Base-by-base conservation (phyloP, 2,888 invertebrate species). In the Teleogryllus oceanicus region DNA sequence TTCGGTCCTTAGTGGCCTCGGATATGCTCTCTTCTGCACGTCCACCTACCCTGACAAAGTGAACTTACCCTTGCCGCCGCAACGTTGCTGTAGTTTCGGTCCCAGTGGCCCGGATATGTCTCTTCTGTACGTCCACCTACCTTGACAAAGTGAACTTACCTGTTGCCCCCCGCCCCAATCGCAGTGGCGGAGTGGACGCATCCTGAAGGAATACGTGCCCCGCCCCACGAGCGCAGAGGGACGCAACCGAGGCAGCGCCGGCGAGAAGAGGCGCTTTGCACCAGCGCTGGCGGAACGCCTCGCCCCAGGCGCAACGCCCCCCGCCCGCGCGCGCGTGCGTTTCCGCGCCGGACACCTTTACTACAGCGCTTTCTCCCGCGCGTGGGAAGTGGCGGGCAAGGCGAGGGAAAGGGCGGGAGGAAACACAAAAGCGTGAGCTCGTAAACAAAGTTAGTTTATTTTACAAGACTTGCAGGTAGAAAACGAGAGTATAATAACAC, bases 401-500 rank as follows among this genome's bases (percentile, higher is more conserved):
- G n/a, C 62, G 62, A 62, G 62, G n/a, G 16, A 18, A n/a, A 62
- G 62, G 62, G 13, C 62, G 13, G 62, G 16, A 62, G 62, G 16
- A 62, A 62, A 62, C 62, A 62, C 62, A n/a, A 5, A 37, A 62
- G 11, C 62, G 62, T 62, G 62, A 62, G 62, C n/a, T 62, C 62
- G 62, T 62, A 62, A 62, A 62, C 62, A 62, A 62, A 62, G n/a
- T 62, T 62, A 62, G 62, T 62, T 62, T 62, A 62, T 62, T 62
- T 62, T 62, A 62, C 62, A 62, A 62, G 62, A 18, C n/a, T 62
- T 62, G 62, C 62, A 62, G 62, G 62, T 62, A 62, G 62, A 62
- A 62, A 62, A 62, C 62, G n/a, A 18, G 62, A 62, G n/a, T 62
- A 62, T 62, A 62, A 62, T 62, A 18, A 62, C n/a, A 62, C n/a